Evolutionary conservation across 2,113 vertebrate genomes (phyloP), one percentile per base, ranked within the genome.

Genomic region (Danionella cerebrum): DNA sequence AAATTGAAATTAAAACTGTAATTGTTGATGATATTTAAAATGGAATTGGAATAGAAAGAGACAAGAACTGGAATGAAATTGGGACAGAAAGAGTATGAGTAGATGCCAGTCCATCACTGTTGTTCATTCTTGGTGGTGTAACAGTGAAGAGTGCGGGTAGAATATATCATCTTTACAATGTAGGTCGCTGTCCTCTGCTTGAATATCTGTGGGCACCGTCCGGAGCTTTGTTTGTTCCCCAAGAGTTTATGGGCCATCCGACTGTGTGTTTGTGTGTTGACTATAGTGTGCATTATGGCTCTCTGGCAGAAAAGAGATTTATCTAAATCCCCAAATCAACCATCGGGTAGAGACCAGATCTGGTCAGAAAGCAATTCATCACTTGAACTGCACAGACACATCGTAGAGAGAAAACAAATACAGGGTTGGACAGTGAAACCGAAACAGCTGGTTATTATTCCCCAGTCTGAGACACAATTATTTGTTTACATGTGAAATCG

Each of bases 301-400:
- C 66, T 62, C 1, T 12, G 31, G 59, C 21, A 70, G 75, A 71
- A 19, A 16, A 10, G 79, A 69, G 74, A 85, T 84, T 84, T 74
- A 81, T 84, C 84, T 83, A 80, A 84, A 82, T 83, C 81, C 79
- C 50, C 80, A 69, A 2, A 36, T 62, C 13, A 60, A 74, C 80
- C 62, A 78, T 64, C 64, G 69, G 78, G 69, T 50, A 59, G 69
- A 80, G 79, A 83, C 65, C 45, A 71, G 66, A 69, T 70, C 74
- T 71, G 74, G 78, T 81, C 81, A 78, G 70, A n/a, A 55, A 69
- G 76, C 67, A 79, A 81, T 86, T 83, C 74, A 83, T 84, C 78
- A 80, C 71, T 73, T 75, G 73, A 25, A 53, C 51, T 14, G 29
- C 51, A 53, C 51, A 33, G 25, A 53, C 51, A 33, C 4, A 52